Conservation (phyloP, 2,888 invertebrate species). For the Lepas anatifera region DNA sequence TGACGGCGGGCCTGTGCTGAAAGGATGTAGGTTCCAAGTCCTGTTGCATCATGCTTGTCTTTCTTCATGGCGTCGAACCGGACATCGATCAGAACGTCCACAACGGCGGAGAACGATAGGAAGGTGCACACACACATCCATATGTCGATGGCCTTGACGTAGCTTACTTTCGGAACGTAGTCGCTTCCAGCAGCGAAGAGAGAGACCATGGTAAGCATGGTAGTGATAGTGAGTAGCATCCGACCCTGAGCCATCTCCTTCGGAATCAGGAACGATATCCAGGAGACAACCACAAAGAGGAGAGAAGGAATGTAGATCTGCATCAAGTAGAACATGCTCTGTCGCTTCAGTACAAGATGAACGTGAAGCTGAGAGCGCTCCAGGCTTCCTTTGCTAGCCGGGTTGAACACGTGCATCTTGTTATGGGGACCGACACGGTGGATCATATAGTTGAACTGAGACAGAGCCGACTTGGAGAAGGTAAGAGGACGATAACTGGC, state of each 20-base stretch:
- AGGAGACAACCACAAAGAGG: slow-evolving; percentile 50
- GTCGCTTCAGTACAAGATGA: slow-evolving; percentile 40
- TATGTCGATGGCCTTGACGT: neutral
- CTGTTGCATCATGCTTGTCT: neutral
- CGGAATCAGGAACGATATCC: slow-evolving; percentile 53
- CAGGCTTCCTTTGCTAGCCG: neutral
- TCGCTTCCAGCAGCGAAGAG: slow-evolving; percentile 51
- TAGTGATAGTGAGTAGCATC: slow-evolving; percentile 51
- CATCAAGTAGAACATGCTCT: slow-evolving; percentile 47
- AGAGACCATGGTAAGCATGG: slow-evolving; percentile 48
- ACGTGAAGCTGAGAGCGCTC: slow-evolving; percentile 37
- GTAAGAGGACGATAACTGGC: neutral
- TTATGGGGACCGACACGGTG: neutral
- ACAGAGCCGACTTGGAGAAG: neutral
- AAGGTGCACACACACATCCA: neutral
- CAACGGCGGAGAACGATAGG: neutral
- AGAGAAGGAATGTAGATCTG: slow-evolving; percentile 53
- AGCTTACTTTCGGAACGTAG: neutral
- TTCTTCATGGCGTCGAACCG: neutral
- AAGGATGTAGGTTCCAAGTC: neutral
- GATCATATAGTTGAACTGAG: neutral
- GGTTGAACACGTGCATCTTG: neutral
- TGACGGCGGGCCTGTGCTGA: neutral
- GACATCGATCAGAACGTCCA: neutral
- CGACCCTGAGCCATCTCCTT: slow-evolving; percentile 51